phyloP scores from a whole-genome alignment of 2,888 invertebrate species.

The Spialia ferax region DNA sequence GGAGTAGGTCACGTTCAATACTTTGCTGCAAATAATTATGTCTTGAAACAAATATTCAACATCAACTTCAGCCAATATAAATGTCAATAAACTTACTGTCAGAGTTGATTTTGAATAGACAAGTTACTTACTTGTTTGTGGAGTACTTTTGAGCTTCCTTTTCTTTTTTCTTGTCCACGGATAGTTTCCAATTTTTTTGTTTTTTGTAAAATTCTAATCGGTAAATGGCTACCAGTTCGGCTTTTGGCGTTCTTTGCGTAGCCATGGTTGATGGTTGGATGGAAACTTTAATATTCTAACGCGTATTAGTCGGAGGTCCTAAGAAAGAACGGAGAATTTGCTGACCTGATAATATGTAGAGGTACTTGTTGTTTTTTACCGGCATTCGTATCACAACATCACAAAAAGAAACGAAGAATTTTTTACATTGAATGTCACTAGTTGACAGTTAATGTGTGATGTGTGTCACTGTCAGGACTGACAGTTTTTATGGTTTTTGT shows the following conservation, averaged over 20 bases:
- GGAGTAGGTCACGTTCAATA: constrained; percentile 53
- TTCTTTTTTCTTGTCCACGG: constrained; percentile 1
- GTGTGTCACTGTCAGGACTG: not conserved
- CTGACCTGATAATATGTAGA: no score
- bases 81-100: no score
- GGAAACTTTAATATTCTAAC: not conserved
- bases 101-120: no score
- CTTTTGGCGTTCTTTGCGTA: constrained; percentile 37
- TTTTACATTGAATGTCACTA: no score
- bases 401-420: no score
- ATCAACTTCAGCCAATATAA: no score
- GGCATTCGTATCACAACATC: no score
- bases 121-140: constrained; percentile 8
- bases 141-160: not conserved
- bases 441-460: no score
- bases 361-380: no score
- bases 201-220: constrained; percentile 68
- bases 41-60: not conserved
- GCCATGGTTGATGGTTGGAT: constrained; percentile 29
- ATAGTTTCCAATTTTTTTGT: constrained; percentile 63
- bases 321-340: constrained; percentile 3
- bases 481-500: no score
- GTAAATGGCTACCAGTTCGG: constrained; percentile 60
- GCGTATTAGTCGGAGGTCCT: not conserved
- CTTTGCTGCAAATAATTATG: constrained; percentile 44